Base-by-base conservation (phyloP, 2,113 vertebrate genomes). In the Callocephalon fimbriatum region DNA sequence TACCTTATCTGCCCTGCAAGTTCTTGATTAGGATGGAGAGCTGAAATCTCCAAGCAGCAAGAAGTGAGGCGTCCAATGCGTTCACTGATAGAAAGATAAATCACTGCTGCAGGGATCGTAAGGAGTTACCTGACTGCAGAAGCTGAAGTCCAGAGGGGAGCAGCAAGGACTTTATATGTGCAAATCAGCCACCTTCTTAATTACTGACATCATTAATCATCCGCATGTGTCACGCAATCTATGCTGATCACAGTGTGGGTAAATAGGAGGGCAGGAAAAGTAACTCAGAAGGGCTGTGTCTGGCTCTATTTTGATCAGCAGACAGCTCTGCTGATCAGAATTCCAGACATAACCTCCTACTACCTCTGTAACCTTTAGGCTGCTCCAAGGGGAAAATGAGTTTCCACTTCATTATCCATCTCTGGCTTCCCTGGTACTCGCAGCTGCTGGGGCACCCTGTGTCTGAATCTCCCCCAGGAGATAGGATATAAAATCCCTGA, bases 121-220 rank as follows among this genome's bases (percentile, higher is more conserved):
- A 84, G 63, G 68, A 77, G 75, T 44, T 90, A 66, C 72, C 75
- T 90, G 85, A 32, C 47, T 3, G 7, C 53, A 65, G 77, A 53
- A 67, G n/a, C 78, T 71, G 51, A 86, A 81, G 62, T 62, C 62
- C 20, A 19, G 53, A 76, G 35, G 50, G 71, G 38, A 84, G 7
- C 59, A 83, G 45, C 59, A 82, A 83, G 82, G 79, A 74, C 38
- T 96, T 72, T 11, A 31, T 13, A 15, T 7, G 32, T 74, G 67
- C 73, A 80, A 93, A 80, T 80, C 79, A 83, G 47, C 51, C 48
- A 81, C 51, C 68, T 74, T 54, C 78, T 86, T 94, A 92, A 86
- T 93, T 94, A 96, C 29, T 59, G 71, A 31, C 19, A 10, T 90
- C 54, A 37, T 88, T 93, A 92, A 83, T 90, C 78, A 92, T 12